These are phyloP conservation scores for Ammodytes dubius DNA, from an alignment of 2,113 vertebrate genomes.

Conservation along the genomic window DNA sequence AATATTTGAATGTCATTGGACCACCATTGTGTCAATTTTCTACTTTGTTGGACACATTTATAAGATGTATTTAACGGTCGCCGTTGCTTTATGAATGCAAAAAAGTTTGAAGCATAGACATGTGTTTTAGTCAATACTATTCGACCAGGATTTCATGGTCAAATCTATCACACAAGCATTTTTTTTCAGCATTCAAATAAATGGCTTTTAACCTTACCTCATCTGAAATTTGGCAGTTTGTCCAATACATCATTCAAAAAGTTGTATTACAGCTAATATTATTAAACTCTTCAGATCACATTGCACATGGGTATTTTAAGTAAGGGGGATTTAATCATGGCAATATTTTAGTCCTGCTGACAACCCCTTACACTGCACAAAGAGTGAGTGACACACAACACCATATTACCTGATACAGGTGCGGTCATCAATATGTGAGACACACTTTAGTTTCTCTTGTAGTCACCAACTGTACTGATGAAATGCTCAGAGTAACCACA, in stretches of 20 bases:
- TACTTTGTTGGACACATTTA: neutral
- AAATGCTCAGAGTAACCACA: neutral
- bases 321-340: neutral
- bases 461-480: neutral
- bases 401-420: neutral
- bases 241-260: neutral
- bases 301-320: neutral
- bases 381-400: neutral
- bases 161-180: neutral
- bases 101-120: neutral
- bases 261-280: neutral
- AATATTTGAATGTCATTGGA: neutral
- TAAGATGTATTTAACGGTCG: neutral
- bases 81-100: neutral
- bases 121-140: neutral
- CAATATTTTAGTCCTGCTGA: neutral
- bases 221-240: neutral
- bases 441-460: neutral
- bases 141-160: neutral
- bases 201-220: neutral
- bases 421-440: neutral
- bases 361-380: neutral
- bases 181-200: slow-evolving; percentile 10
- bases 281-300: neutral
- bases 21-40: neutral